phyloP scores from a whole-genome alignment of 2,797 vertebrate genomes.

The Vireo griseus region DNA sequence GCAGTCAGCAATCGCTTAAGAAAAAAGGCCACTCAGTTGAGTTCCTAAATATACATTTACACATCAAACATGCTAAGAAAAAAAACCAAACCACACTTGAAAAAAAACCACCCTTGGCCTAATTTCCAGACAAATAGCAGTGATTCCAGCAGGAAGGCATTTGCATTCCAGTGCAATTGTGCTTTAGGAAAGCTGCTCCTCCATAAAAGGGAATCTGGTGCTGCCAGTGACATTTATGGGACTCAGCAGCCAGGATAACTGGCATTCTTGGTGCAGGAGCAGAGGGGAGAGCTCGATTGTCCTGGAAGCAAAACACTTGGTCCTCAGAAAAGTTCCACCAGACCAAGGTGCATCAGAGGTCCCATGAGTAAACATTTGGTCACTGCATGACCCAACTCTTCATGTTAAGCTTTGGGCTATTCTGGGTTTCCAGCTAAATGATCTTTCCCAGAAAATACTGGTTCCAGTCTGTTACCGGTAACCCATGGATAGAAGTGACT shows the following conservation, averaged over 20 bases:
- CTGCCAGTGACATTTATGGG: background rate
- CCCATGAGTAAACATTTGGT: background rate
- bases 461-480: background rate
- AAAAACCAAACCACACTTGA: background rate
- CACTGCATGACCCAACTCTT: background rate
- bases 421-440: background rate
- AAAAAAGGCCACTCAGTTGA: background rate
- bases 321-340: background rate
- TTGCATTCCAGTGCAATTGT: background rate
- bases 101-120: background rate
- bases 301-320: background rate
- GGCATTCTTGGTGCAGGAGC: background rate
- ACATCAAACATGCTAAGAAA: background rate
- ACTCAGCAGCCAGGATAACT: background rate
- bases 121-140: constrained; percentile 3
- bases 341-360: background rate
- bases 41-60: constrained; percentile 31
- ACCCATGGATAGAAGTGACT: background rate
- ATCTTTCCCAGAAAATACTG: background rate
- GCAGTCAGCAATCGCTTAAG: background rate
- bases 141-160: background rate
- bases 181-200: constrained; percentile 7
- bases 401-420: background rate
- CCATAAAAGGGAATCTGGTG: background rate
- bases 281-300: fast-evolving